Evolutionary conservation across 2,888 invertebrate genomes (phyloP).

Genomic region (Lysandra coridon): DNA sequence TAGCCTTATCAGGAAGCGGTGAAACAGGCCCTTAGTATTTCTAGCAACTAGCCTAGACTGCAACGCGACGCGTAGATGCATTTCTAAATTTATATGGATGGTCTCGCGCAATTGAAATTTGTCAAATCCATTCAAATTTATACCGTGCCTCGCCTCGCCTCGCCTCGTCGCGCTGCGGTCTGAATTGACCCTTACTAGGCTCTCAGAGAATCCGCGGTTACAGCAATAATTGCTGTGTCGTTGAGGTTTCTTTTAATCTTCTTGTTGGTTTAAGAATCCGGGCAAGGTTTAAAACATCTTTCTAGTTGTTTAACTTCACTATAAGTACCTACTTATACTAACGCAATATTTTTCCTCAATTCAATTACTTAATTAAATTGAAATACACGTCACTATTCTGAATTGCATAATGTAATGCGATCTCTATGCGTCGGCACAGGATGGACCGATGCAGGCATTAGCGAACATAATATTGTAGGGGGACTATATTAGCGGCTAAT

Average conservation of each 20-base stretch:
- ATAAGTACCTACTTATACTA: neutral
- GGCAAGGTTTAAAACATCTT: neutral
- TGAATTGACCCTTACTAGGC: neutral
- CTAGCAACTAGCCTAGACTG: neutral
- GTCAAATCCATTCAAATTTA: too few relatives aligned
- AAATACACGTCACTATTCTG: neutral
- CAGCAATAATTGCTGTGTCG: conserved; percentile 7
- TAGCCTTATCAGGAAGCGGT: too few relatives aligned
- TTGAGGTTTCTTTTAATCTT: conserved; percentile 3
- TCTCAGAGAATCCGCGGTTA: neutral
- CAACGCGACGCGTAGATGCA: too few relatives aligned
- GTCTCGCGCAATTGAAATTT: too few relatives aligned
- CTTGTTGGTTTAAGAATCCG: conserved; percentile 6
- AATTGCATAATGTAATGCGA: neutral
- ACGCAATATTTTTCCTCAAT: neutral
- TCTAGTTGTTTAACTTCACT: conserved; percentile 7
- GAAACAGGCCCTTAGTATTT: neutral
- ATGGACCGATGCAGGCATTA: neutral
- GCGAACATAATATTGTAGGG: too few relatives aligned
- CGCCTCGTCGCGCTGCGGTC: too few relatives aligned
- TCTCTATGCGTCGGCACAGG: neutral
- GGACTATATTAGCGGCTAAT: too few relatives aligned
- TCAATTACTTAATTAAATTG: conserved; percentile 17
- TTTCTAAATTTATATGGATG: too few relatives aligned
- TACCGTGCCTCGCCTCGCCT: too few relatives aligned